Evolutionary conservation across 2,888 invertebrate genomes (phyloP).

Genomic region (Drosophila trichaetosa): DNA sequence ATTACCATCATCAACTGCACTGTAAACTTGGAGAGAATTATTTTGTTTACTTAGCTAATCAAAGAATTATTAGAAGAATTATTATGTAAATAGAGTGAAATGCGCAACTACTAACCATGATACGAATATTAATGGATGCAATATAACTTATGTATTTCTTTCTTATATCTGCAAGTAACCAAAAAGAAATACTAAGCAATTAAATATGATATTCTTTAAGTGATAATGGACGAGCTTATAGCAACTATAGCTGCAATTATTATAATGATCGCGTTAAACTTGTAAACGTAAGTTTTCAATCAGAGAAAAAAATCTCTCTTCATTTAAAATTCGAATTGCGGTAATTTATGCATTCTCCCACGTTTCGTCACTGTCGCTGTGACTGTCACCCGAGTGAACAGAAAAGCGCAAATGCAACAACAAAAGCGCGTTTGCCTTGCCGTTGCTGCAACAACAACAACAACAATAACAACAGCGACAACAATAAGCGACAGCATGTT

Average conservation of each 20-base stretch:
- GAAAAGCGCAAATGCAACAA: slow-evolving; percentile 51
- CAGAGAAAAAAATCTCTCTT: neutral
- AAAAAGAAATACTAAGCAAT: neutral
- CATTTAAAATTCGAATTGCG: slow-evolving; percentile 5
- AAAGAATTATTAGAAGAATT: neutral
- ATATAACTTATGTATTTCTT: neutral
- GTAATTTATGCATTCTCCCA: slow-evolving; percentile 56
- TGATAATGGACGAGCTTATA: neutral
- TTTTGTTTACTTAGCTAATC: neutral
- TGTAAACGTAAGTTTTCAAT: slow-evolving; percentile 3
- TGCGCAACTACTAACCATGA: too few species aligned
- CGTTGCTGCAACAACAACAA: slow-evolving; percentile 19
- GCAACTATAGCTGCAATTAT: neutral
- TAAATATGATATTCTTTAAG: neutral
- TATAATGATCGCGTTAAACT: neutral
- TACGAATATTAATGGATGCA: neutral
- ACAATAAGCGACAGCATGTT: slow-evolving; percentile 51
- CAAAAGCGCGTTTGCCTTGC: slow-evolving; percentile 52
- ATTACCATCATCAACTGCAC: slow-evolving; percentile 23
- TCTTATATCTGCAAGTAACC: neutral
- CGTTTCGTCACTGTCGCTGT: slow-evolving; percentile 45
- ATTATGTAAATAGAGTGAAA: neutral
- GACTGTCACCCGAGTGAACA: slow-evolving; percentile 21
- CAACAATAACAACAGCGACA: slow-evolving; percentile 23
- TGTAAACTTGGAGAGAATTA: neutral